Base-by-base conservation (phyloP, 2,797 vertebrate species). In the Gallinago solitaria region DNA sequence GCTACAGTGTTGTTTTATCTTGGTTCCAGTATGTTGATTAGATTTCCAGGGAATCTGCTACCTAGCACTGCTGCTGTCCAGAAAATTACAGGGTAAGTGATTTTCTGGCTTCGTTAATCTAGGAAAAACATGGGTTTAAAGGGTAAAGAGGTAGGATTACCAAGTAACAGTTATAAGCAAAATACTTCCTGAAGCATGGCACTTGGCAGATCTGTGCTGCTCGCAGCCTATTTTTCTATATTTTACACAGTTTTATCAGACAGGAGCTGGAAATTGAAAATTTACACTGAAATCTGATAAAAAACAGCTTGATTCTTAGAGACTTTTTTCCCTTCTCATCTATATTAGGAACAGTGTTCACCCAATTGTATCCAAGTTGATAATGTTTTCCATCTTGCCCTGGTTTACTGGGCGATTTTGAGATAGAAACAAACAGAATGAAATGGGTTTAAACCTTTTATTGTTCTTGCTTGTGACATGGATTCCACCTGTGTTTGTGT, bases 231-330 rank as follows among this genome's bases (percentile, higher is more conserved):
- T 69, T 53, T 87, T 69, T 53, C 28, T 85, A 0, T 63, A 9
- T 70, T 60, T 43, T 30, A 32, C 13, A 7, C 1, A 3, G 11
- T 48, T 64, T 4, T 74, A 21, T 64, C 7, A 48, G 20, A 23
- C 21, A 56, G 50, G 16, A 93, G 14, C 7, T 83, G 16, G 39
- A 83, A 83, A 45, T 11, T 3, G n/a, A 86, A 67, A 67, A 56
- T 54, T 88, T 70, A 27, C 9, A 11, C 16, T 78, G 27, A 64
- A 74, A 35, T 78, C 25, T 73, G 16, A 54, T 83, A 45, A 71
- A 77, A 83, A 39, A 0, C 12, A 43, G 8, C 30, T n/a, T 20
- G 28, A 61, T 5, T 57, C 6, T 27, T 47, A 41, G 0, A 43
- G 20, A 24, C 1, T 28, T 82, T 45, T 76, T 69, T 13, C 5